These are phyloP conservation scores for Leucopsar rothschildi DNA, from an alignment of 2,113 vertebrate species.

Conservation along the genomic window DNA sequence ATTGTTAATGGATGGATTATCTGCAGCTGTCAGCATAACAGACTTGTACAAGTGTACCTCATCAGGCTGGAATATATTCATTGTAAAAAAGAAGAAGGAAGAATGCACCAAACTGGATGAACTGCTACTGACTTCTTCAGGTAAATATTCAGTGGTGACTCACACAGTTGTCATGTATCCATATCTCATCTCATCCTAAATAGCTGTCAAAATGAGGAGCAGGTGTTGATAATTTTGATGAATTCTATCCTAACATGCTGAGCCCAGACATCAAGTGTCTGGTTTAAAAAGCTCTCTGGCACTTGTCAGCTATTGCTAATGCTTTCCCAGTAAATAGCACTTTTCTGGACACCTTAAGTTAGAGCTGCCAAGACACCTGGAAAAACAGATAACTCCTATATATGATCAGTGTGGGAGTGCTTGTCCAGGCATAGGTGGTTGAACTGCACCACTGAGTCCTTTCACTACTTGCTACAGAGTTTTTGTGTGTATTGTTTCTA, in stretches of 20 bases:
- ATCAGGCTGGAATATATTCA: background rate
- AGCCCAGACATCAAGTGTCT: background rate
- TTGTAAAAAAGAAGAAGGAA: background rate
- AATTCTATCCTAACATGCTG: background rate
- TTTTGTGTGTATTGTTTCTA: background rate
- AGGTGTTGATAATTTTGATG: background rate
- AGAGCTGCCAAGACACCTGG: background rate
- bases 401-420: background rate
- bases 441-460: background rate
- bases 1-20: background rate
- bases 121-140: constrained; percentile 36
- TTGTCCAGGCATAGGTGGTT: background rate
- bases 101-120: constrained; percentile 61
- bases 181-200: background rate
- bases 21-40: constrained; percentile 34
- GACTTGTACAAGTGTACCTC: constrained; percentile 43
- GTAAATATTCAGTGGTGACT: constrained; percentile 33
- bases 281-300: background rate
- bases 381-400: background rate
- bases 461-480: background rate
- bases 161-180: background rate
- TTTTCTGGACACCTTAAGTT: background rate
- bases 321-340: background rate
- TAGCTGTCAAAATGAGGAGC: background rate
- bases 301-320: background rate